Base-by-base conservation (phyloP, 1,140 invertebrate species). In the Agrilus planipennis region DNA sequence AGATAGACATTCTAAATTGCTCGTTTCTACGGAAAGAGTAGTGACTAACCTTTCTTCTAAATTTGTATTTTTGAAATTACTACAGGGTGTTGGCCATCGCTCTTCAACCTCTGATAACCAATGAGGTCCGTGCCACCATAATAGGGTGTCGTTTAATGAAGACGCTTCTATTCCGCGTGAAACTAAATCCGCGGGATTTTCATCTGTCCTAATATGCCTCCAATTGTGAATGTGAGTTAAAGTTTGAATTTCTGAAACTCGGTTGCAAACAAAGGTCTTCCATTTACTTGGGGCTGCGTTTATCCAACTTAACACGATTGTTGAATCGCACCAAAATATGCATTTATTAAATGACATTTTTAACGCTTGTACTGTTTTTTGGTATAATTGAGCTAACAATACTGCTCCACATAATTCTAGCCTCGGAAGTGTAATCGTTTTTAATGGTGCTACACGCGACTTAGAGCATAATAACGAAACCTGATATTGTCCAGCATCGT, bases 161-260 rank as follows among this genome's bases (percentile, higher is more conserved):
- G 6, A 11, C 11, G 34, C 6, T 7, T 17, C 11, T 17, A 49
- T 41, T 1, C 52, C 53, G 11, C 50, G 35, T 10, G 53, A 56
- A 5, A 44, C 27, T 1, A 44, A 41, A 39, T 57, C 53, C 7
- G 54, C 56, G 4, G 58, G 52, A 34, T 58, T 58, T 0, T 57
- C 36, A 6, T 18, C 12, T 10, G 53, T 39, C 1, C 36, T 21
- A 11, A 54, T 45, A 31, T 59, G 49, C 7, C 34, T 28, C 57
- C 56, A 60, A 17, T 34, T n/a, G 12, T 12, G 18, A 0, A 14
- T 29, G 7, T 43, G 15, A 3, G 50, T 42, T 16, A 29, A 15
- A 4, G 44, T 28, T 42, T 62, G 60, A 17, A 67, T 62, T 30
- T 47, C 35, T 6, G 46, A 39, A 0, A 64, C 48, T 19, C 61